Percentiles rank a stretch among this genome's conserved stretches.
Evolutionary conservation across 2,113 vertebrate species (phyloP).

Genomic region (Clarias batrachus): DNA sequence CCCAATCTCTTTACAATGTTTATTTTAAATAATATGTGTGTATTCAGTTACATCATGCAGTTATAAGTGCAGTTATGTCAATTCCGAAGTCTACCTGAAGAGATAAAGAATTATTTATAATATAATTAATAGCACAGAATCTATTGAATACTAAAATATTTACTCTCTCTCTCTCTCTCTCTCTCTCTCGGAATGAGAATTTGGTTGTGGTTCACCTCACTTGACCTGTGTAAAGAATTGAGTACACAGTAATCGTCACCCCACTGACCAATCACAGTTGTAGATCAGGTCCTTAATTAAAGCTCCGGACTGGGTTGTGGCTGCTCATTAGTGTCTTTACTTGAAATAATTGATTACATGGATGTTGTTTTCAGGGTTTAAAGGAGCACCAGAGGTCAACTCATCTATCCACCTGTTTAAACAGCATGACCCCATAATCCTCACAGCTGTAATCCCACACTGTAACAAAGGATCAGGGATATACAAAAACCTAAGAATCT

Average conservation of each 20-base stretch:
- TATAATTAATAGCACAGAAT: background rate
- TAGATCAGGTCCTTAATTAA: constrained; percentile 1
- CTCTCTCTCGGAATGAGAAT: background rate
- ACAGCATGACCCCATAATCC: background rate
- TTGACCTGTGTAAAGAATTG: background rate
- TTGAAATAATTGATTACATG: constrained; percentile 13
- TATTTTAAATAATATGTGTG: background rate
- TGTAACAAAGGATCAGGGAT: background rate
- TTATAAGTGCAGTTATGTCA: constrained; percentile 1
- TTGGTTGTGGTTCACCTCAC: background rate
- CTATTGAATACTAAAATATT: background rate
- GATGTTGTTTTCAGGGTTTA: background rate
- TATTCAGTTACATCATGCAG: background rate
- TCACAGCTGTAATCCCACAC: background rate
- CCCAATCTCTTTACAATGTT: background rate
- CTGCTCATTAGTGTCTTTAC: constrained; percentile 20
- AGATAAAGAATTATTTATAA: background rate
- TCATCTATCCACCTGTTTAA: background rate
- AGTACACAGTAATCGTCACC: constrained; percentile 8
- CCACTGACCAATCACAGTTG: constrained; percentile 7
- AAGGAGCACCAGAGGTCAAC: constrained; percentile 13
- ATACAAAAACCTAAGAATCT: background rate
- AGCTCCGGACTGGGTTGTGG: background rate
- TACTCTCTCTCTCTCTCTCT: background rate
- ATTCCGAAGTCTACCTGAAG: background rate